phyloP scores from a whole-genome alignment of 92 coral and sea anemone genomes.

The Porites cylindrica region DNA sequence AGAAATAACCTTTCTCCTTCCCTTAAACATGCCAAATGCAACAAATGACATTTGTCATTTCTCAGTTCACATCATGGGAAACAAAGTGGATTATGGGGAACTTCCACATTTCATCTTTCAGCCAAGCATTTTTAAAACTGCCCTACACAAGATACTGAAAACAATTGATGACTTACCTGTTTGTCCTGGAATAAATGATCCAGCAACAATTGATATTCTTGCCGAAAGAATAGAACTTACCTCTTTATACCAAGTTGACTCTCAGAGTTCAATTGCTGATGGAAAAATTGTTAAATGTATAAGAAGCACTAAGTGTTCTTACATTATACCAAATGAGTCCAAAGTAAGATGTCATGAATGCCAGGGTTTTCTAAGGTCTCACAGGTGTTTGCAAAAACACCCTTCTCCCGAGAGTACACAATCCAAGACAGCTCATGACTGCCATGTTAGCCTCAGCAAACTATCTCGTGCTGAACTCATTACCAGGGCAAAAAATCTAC shows the following conservation, averaged over 20 bases:
- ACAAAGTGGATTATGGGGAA: background rate
- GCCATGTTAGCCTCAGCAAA: constrained; percentile 6
- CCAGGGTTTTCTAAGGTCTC: constrained; percentile 17
- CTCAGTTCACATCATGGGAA: constrained; percentile 20
- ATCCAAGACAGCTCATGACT: constrained; percentile 19
- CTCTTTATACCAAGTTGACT: background rate
- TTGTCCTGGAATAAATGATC: background rate
- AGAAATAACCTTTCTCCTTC: constrained; percentile 43
- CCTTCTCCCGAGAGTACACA: constrained; percentile 3
- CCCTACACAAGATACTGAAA: background rate
- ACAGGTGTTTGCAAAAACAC: background rate
- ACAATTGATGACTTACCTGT: no score
- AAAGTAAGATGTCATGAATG: background rate
- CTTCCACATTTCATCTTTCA: constrained; percentile 6
- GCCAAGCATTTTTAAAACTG: background rate
- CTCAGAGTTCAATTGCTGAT: background rate
- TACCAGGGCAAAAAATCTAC: constrained; percentile 32
- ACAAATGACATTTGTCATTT: constrained; percentile 19
- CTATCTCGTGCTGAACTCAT: constrained; percentile 42
- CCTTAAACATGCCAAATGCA: constrained; percentile 8
- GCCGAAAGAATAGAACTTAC: background rate
- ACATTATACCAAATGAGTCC: background rate
- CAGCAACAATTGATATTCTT: background rate
- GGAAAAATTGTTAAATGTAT: background rate
- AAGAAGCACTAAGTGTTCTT: constrained; percentile 1